phyloP scores from a whole-genome alignment of 2,888 invertebrate species.

The Dimorphilus gyrociliatus region DNA sequence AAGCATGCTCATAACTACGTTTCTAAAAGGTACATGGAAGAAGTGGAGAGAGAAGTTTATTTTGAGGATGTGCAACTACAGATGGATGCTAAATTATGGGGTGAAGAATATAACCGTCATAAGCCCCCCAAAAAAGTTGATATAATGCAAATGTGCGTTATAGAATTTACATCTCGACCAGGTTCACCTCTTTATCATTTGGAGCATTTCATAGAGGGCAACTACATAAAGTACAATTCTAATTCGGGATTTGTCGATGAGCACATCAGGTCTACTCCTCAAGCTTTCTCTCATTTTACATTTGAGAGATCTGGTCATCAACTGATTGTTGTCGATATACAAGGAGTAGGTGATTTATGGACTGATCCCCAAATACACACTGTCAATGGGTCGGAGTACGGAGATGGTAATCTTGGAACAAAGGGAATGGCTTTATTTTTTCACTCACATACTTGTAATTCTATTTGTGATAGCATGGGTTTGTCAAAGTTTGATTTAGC shows the following conservation, averaged over 20 bases:
- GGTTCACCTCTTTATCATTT: slow-evolving; percentile 40
- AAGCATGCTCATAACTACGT: slow-evolving; percentile 43
- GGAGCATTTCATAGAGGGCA: slow-evolving; percentile 45
- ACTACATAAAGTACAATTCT: slow-evolving; percentile 46
- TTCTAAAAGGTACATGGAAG: slow-evolving; percentile 42
- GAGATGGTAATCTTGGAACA: slow-evolving; percentile 44
- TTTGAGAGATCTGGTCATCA: slow-evolving; percentile 46
- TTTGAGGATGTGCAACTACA: slow-evolving; percentile 46
- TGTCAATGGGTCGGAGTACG: slow-evolving; percentile 40
- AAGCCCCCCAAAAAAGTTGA: slow-evolving; percentile 47
- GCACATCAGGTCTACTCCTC: slow-evolving; percentile 41
- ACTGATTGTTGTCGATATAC: slow-evolving; percentile 45
- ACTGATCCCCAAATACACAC: slow-evolving; percentile 47
- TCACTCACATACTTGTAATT: slow-evolving; percentile 44
- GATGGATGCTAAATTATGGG: slow-evolving; percentile 47
- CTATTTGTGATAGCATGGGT: slow-evolving; percentile 41
- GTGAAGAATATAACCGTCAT: slow-evolving; percentile 45
- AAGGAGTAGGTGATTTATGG: slow-evolving; percentile 46
- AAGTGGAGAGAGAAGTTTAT: slow-evolving; percentile 40
- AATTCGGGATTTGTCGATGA: slow-evolving; percentile 45
- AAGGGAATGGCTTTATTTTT: slow-evolving; percentile 46
- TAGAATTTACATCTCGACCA: slow-evolving; percentile 41
- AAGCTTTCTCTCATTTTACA: slow-evolving; percentile 46
- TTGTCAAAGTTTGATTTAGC: slow-evolving; percentile 43
- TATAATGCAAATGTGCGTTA: slow-evolving; percentile 44